Evolutionary conservation across 2,797 vertebrate genomes (phyloP).

Genomic region (Molossus alvarezi): DNA sequence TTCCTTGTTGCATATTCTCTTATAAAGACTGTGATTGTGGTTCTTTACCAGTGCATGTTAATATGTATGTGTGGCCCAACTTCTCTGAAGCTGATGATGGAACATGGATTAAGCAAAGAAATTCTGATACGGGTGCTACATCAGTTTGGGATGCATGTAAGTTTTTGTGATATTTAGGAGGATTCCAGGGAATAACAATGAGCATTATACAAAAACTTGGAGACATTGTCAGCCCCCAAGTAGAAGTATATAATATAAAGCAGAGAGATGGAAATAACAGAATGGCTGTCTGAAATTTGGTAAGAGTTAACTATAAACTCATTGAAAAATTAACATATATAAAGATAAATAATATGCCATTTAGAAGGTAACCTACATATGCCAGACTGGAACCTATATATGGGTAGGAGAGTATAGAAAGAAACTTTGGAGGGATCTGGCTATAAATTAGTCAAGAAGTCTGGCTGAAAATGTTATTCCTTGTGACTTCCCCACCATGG

Average conservation of each 20-base stretch:
- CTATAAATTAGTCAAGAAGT: not conserved
- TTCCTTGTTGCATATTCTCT: not conserved
- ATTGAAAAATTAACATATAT: not conserved
- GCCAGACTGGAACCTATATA: not conserved
- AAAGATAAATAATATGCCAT: not conserved
- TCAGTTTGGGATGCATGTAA: not conserved
- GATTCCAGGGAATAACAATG: not conserved
- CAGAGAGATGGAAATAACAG: not conserved
- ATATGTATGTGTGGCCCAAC: not conserved
- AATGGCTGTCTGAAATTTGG: not conserved
- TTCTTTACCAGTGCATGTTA: not conserved
- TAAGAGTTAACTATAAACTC: not conserved
- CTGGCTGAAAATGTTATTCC: not conserved
- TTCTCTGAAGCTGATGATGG: not conserved
- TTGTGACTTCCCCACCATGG: not conserved
- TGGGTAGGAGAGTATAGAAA: not conserved
- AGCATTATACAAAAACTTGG: not conserved
- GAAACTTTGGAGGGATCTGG: not conserved
- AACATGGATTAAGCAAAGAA: not conserved
- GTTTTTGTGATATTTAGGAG: not conserved
- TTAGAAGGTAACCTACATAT: not conserved
- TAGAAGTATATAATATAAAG: constrained; percentile 24
- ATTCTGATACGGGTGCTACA: not conserved
- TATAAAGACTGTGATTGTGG: not conserved
- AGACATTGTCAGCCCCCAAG: not conserved